Base-by-base conservation (phyloP, 2,888 invertebrate genomes). In the Dicyrtoma fusca region DNA sequence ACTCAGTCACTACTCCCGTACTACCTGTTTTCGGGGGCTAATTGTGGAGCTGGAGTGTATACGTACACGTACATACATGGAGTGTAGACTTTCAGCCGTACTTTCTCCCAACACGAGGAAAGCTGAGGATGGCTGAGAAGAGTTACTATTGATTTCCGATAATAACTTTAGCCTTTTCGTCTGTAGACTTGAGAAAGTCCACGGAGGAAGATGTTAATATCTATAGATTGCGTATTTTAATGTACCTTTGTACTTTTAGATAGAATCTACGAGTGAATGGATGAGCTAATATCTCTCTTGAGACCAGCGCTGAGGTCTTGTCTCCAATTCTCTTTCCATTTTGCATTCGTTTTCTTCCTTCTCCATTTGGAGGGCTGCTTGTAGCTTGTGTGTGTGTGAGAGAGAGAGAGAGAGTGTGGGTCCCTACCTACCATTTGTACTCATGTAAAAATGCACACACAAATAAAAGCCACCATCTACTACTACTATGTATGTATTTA, bases 141-240 rank as follows among this genome's bases (percentile, higher is more conserved):
- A 61, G 19, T 68, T 51, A 17, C 53, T 74, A 74, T 74, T 74
- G 74, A 74, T 74, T 74, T 74, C 71, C 74, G 71, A 71, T 74
- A 71, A 71, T 71, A 71, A 73, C 65, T 74, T 66, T 49, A 64
- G 64, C 49, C 45, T 55, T 19, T 63, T 53, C 71, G 23, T 57
- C 57, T 17, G 17, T 26, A 14, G 49, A 68, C 62, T 72, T 68
- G 63, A 69, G 51, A 69, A 64, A 70, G 61, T 57, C 65, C 51
- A 21, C 63, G 19, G n/a, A 72, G 25, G 63, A 69, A 73, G 69
- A 73, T 70, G 73, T 69, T 70, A 73, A 73, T 73, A 69, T 73
- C 63, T 73, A 53, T 57, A 26, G 65, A 63, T 69, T 73, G 69
- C 61, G 63, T 69, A 64, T 73, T 69, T 73, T 73, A 73, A 69